These are phyloP conservation scores for Mystacornis crossleyi DNA, from an alignment of 2,113 vertebrate species.

Conservation along the genomic window DNA sequence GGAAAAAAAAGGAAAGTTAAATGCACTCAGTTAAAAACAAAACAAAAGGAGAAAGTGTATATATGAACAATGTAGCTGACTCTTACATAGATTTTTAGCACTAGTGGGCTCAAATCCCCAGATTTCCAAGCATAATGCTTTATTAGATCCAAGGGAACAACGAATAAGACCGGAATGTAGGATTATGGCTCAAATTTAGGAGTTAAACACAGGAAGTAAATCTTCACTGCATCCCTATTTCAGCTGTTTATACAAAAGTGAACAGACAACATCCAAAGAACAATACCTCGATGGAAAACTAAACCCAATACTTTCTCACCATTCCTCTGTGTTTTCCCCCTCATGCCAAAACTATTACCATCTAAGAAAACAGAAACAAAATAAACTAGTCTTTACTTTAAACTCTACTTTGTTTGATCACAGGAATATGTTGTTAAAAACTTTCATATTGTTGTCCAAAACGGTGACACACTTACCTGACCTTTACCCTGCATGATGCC, in stretches of 20 bases:
- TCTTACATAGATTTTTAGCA: neutral
- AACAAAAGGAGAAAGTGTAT: neutral
- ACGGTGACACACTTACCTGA: slow-evolving; percentile 82
- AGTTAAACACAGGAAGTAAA: neutral
- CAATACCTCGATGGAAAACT: neutral
- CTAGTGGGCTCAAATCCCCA: neutral
- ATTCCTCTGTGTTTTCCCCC: neutral
- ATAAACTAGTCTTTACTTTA: neutral
- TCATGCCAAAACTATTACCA: neutral
- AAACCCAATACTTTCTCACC: neutral
- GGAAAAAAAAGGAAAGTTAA: neutral
- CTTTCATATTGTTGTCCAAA: neutral
- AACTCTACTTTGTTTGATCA: neutral
- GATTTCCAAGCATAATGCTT: neutral
- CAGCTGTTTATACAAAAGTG: neutral
- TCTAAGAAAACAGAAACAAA: neutral
- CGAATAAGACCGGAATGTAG: neutral
- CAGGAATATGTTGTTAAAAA: neutral
- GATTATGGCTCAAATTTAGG: neutral
- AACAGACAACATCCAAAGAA: neutral
- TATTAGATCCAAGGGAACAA: neutral
- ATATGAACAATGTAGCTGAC: neutral
- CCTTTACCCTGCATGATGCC: slow-evolving; percentile 88
- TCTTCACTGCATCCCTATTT: neutral
- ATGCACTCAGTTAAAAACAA: neutral